These are phyloP conservation scores for Ophion ellenae DNA, from an alignment of 2,888 invertebrate species.

Conservation along the genomic window DNA sequence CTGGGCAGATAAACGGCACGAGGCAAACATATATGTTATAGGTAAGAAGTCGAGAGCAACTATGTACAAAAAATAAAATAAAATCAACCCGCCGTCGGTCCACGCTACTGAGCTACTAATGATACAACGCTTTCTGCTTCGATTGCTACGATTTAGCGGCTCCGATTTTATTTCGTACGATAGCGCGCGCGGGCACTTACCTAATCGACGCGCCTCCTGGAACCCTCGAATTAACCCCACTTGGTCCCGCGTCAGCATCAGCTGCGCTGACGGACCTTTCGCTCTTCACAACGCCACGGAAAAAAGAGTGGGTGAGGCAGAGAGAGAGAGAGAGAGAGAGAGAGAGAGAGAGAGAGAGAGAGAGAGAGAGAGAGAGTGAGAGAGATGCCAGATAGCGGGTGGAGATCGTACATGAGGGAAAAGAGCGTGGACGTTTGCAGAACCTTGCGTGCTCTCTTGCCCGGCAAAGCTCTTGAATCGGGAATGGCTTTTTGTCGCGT, in stretches of 20 bases:
- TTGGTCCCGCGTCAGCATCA: conserved; percentile 36
- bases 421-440: conserved; percentile 41
- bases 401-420: conserved; percentile 21
- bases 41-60: neutral
- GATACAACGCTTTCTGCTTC: conserved; percentile 4
- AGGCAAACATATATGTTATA: neutral
- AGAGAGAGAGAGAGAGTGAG: neutral
- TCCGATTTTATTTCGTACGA: conserved; percentile 17
- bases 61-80: conserved; percentile 4
- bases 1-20: no score
- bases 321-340: neutral
- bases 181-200: conserved; percentile 35
- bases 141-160: conserved; percentile 26
- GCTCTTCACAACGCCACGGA: conserved; percentile 4
- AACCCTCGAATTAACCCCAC: conserved; percentile 63
- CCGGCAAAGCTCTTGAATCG: conserved; percentile 53
- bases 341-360: conserved; percentile 3
- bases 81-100: neutral
- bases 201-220: conserved; percentile 60
- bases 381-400: neutral
- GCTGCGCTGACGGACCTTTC: conserved; percentile 44
- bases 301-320: neutral
- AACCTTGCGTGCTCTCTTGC: conserved; percentile 42
- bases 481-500: conserved; percentile 63
- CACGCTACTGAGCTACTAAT: neutral